Evolutionary conservation across 2,113 vertebrate species (phyloP).

Genomic region (Zeus faber): DNA sequence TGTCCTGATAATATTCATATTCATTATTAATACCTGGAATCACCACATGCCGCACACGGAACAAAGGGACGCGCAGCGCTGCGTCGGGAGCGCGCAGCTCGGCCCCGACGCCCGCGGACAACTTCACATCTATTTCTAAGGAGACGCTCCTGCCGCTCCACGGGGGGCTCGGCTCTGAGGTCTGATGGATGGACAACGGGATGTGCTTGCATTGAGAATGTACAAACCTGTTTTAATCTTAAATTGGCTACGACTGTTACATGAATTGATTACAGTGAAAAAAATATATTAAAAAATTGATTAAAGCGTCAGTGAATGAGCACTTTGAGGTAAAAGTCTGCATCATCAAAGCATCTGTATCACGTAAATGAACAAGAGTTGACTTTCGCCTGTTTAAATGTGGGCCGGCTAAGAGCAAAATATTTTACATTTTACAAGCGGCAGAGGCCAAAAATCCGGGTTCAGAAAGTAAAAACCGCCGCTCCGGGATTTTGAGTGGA

Average conservation of each 20-base stretch:
- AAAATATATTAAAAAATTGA: too few relatives aligned
- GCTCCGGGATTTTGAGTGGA: too few relatives aligned
- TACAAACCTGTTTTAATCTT: not conserved
- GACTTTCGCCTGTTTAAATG: conserved; percentile 59
- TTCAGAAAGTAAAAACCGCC: too few relatives aligned
- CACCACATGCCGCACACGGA: conserved; percentile 32
- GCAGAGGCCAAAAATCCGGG: too few relatives aligned
- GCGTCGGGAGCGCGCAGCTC: conserved; percentile 10
- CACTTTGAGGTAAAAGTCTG: conserved; percentile 58
- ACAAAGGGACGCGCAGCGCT: conserved; percentile 24
- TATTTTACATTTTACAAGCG: conserved; percentile 45
- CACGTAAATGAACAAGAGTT: conserved; percentile 28
- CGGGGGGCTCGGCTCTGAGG: conserved; percentile 30
- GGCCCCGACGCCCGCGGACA: conserved; percentile 3
- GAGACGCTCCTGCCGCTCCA: too few relatives aligned
- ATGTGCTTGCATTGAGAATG: conserved; percentile 48
- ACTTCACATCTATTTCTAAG: too few relatives aligned
- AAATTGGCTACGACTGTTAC: conserved; percentile 41
- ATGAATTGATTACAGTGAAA: conserved; percentile 38
- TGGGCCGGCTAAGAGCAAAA: conserved; percentile 52
- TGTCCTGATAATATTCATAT: too few relatives aligned
- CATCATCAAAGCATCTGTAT: too few relatives aligned
- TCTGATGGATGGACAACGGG: conserved; percentile 32
- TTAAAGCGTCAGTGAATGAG: conserved; percentile 41
- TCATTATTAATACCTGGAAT: conserved; percentile 38